Evolutionary conservation across 2,888 invertebrate genomes (phyloP), one percentile per base, ranked within the genome.

Genomic region (Portevinia maculata): DNA sequence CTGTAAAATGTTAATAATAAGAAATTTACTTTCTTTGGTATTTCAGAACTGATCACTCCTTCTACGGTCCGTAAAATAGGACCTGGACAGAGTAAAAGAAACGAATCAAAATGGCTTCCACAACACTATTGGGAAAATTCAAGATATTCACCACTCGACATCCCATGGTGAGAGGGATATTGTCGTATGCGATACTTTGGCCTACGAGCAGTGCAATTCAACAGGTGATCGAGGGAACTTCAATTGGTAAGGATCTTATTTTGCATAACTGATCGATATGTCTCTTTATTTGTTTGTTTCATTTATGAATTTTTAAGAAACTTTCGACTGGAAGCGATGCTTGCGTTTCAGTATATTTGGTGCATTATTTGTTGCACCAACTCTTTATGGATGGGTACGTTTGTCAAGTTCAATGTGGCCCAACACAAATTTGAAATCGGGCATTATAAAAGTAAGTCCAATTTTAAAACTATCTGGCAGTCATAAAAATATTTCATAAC

Each of bases 381-480:
- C 95, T 4, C 90, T 96, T 0, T 96, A 95, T 87, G 92, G 93
- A 52, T 96, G 96, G 96, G 91, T 97, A 67, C 94, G 93, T 86
- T 89, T 96, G 57, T 94, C 95, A 48, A 94, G 93, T 85, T 91
- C 92, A 67, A 91, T 96, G 89, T 96, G 96, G 94, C 96, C 96
- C 15, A 93, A 93, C 71, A 93, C 92, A 84, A 93, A 93, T 85
- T 88, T 96, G 50, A 93, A 92, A 89, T 93, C 93, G 84, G 95
- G 95, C 52, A 88, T 96, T n/a, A 93, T 93, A 52, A 97, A 97
- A 93, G 90, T 90, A 83, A 85, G 86, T 84, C 15, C 3, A 0
- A 4, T n/a, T 13, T 9, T 8, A 21, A 30, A 15, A 24, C 9
- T 17, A 15, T 13, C 3, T 7, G 13, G 8, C 15, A 1, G 1